Base-by-base conservation (phyloP, 2,888 invertebrate genomes). In the Micoletzkya japonica region DNA sequence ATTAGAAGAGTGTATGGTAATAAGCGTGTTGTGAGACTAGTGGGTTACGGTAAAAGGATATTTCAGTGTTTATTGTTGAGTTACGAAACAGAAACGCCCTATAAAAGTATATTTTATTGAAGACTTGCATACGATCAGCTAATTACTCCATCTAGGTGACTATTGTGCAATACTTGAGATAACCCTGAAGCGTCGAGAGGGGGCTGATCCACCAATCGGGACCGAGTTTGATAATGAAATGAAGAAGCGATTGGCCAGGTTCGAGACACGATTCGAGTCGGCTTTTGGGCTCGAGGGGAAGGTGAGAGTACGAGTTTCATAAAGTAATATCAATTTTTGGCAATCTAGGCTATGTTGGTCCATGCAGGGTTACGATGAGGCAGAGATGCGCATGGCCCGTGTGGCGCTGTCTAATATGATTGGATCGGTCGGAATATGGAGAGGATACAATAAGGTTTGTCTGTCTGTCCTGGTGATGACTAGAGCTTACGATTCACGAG, bases 341-440 rank as follows among this genome's bases (percentile, higher is more conserved):
- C 44, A 44, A 44, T 14, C 44, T 10, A 10, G 14, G 44, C 44
- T 20, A 44, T 20, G 20, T 20, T 71, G 28, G n/a, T 72, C 10
- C n/a, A 36, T 70, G 17, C 66, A 77, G 74, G 88, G 85, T 86
- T 85, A 86, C 74, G 79, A 80, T 20, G 74, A 80, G 0, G 82
- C 85, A 54, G 85, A 90, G 2, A 89, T 90, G 20, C 90, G 91
- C 72, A 89, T 94, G 57, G 96, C 94, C 0, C 90, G 92, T 83
- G 91, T 92, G 28, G 92, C 92, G 0, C 86, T 97, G 61, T 94
- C 95, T 73, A 97, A 96, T 86, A 91, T 97, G 91, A 81, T 98
- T 0, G 98, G 98, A 0, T 92, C 96, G 0, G 91, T 99, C 72
- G 97, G 98, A 0, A 97, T 96, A 86, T 98, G 97, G 88, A 93